These are phyloP conservation scores for Mizuhopecten yessoensis DNA, from an alignment of 1,140 invertebrate genomes.

Conservation along the genomic window DNA sequence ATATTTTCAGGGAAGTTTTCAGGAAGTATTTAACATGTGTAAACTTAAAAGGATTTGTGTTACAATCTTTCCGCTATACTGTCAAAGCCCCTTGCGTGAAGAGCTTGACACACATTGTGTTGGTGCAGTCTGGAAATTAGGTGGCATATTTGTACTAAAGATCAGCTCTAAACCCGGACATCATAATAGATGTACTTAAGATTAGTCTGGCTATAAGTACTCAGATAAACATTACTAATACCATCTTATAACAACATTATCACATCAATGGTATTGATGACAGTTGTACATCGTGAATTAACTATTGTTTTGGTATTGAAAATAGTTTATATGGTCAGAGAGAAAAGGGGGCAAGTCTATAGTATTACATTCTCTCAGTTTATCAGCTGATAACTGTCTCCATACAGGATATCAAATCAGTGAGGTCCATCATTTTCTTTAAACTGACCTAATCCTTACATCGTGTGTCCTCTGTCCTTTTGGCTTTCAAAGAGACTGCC, in stretches of 20 bases:
- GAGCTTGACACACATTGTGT: conserved; percentile 1
- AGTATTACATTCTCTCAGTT: no score
- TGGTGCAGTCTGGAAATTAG: background rate
- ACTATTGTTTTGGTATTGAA: background rate
- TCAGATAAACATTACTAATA: background rate
- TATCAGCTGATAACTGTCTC: no score
- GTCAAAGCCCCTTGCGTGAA: background rate
- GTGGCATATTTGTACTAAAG: conserved; percentile 24
- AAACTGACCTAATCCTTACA: no score
- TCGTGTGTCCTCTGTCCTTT: no score
- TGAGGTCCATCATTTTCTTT: no score
- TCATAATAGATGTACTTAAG: background rate
- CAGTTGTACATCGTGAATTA: background rate
- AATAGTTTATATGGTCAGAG: background rate
- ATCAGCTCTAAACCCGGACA: background rate
- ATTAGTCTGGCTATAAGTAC: background rate
- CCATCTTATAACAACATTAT: background rate
- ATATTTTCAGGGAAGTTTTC: background rate
- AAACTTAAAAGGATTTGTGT: background rate
- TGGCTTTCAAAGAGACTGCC: no score
- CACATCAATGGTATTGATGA: background rate
- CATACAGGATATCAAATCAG: no score
- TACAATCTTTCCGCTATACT: background rate
- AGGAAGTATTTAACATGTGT: background rate
- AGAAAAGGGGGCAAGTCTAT: background rate